Base-by-base conservation (phyloP, 2,113 vertebrate species). In the Hymenochirus boettgeri region DNA sequence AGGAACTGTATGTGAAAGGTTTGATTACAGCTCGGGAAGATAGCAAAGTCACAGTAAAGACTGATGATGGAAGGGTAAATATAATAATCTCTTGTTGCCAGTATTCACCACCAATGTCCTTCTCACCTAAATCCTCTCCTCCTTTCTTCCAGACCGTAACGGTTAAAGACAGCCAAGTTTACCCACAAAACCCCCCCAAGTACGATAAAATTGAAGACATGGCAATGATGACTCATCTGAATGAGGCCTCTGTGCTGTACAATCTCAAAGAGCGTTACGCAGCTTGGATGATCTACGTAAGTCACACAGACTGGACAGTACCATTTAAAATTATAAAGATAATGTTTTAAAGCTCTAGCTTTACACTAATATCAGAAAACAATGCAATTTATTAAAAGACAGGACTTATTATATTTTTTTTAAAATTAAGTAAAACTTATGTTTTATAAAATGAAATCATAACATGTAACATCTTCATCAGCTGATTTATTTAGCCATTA, bases 1-100 rank as follows among this genome's bases (percentile, higher is more conserved):
- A 65, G 1, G 85, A 91, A 64, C 88, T 94, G 82, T 96, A 93
- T 24, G 86, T 96, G 21, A 95, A 96, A 76, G 91, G 91, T 25
- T 80, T 71, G 26, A 79, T 97, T 18, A 57, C 73, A 4, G 92
- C 87, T 58, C 91, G 35, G 65, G 92, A 96, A 10, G 83, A 80
- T 1, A 89, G 81, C 12, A 94, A 91, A 90, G 76, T 87, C 79
- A 95, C 88, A 0, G 92, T 95, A 17, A 93, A 93, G 46, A 93
- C 82, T 2, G 65, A 80, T 1, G 75, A 82, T 54, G 81, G 85
- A 45, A 83, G 82, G 69, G 92, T 94, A 78, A 85, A 79, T 82
- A 61, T 27, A 45, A 63, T 15, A 45, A 21, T 62, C 11, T 26
- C 6, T 29, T 9, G 4, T 53, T 19, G 4, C 18, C 4, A 22